These are phyloP conservation scores for Campoplex capitator DNA, from an alignment of 2,888 invertebrate genomes.

Conservation along the genomic window DNA sequence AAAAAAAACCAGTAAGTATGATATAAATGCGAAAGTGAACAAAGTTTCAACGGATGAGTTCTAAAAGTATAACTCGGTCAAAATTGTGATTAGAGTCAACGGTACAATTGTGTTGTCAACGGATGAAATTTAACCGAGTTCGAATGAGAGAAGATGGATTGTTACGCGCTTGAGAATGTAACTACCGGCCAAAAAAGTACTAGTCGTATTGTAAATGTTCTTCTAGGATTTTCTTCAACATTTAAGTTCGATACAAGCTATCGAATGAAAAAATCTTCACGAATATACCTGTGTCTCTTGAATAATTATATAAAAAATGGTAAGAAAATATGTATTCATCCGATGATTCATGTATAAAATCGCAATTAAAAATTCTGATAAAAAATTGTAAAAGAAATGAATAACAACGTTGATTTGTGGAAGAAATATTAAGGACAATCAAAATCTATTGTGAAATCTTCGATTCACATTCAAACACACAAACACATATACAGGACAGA, in stretches of 20 bases:
- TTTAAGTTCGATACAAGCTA: neutral
- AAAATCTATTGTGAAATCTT: constrained; percentile 9
- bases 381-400: constrained; percentile 3
- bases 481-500: constrained; percentile 26
- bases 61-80: neutral
- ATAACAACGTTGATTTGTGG: neutral
- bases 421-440: neutral
- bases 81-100: neutral
- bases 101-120: neutral
- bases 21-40: neutral
- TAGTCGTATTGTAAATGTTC: neutral
- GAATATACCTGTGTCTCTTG: neutral
- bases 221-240: neutral
- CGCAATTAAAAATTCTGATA: neutral
- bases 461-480: neutral
- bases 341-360: neutral
- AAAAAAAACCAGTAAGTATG: neutral
- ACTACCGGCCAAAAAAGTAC: neutral
- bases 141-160: neutral
- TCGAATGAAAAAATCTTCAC: neutral
- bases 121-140: neutral
- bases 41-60: neutral
- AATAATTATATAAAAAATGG: neutral
- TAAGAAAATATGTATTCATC: neutral
- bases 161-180: neutral